phyloP scores from a whole-genome alignment of 2,113 vertebrate species.

The Elephas maximus region DNA sequence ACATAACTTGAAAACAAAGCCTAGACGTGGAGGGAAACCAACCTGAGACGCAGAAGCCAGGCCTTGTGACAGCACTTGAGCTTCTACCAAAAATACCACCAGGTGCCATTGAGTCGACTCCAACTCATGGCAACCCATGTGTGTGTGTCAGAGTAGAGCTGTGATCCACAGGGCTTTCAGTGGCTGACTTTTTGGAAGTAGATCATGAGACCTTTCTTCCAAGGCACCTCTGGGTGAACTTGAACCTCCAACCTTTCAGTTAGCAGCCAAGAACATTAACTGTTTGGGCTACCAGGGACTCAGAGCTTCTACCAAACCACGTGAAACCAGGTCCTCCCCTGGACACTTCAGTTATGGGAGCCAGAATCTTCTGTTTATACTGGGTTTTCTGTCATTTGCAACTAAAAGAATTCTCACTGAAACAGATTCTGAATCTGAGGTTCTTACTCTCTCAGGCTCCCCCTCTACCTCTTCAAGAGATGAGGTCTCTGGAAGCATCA shows the following conservation, averaged over 20 bases:
- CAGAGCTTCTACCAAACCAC: neutral
- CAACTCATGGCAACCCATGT: too few relatives aligned
- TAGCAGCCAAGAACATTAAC: neutral
- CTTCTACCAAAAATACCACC: neutral
- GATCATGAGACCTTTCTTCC: neutral
- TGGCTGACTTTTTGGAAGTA: too few relatives aligned
- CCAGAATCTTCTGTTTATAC: neutral
- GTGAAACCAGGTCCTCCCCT: neutral
- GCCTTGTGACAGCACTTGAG: neutral
- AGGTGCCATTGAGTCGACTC: neutral
- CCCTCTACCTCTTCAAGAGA: neutral
- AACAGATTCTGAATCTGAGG: neutral
- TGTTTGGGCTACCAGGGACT: neutral
- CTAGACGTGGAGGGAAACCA: neutral
- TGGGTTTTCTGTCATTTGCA: neutral
- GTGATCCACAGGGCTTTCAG: too few relatives aligned
- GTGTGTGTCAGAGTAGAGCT: neutral
- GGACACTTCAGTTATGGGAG: fast-evolving
- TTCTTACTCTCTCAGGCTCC: neutral
- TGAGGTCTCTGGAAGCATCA: neutral
- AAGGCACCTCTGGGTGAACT: neutral
- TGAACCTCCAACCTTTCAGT: neutral
- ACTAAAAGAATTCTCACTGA: neutral
- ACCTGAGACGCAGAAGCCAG: neutral
- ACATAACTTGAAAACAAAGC: neutral